Evolutionary conservation across 2,113 vertebrate genomes (phyloP).

Genomic region (Myanophis thanlyinensis): DNA sequence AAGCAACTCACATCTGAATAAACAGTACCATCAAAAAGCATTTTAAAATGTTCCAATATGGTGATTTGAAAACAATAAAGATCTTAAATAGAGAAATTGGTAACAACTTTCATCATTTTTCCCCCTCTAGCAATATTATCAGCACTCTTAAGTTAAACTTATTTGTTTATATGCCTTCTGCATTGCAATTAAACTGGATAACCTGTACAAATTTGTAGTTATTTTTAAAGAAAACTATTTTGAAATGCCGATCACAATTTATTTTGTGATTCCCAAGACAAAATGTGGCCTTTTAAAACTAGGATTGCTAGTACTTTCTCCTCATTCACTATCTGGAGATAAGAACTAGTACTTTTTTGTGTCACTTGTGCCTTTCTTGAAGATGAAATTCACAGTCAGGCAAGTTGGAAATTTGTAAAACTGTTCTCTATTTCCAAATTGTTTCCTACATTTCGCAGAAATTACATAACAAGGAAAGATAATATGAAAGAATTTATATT

Average conservation of each 20-base stretch:
- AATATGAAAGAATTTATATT: neutral
- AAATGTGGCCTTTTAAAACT: neutral
- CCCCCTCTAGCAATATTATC: neutral
- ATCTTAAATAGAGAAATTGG: neutral
- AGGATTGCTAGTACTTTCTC: neutral
- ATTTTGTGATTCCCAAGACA: neutral
- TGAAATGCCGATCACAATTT: neutral
- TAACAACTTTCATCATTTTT: neutral
- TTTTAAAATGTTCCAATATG: constrained; percentile 14
- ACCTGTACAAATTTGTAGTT: neutral
- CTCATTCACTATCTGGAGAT: neutral
- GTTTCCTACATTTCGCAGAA: neutral
- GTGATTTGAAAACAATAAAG: neutral
- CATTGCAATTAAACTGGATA: neutral
- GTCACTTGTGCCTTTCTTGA: neutral
- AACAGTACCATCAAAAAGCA: constrained; percentile 64
- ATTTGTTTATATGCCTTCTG: neutral
- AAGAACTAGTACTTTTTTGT: neutral
- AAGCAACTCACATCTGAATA: constrained; percentile 54
- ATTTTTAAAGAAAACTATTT: neutral
- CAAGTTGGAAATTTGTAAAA: neutral
- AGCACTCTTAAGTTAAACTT: neutral
- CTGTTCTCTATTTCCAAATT: neutral
- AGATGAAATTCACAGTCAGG: neutral
- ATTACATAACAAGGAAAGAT: neutral